Conservation (phyloP, 2,113 vertebrate genomes). For the Micronycteris hirsuta region DNA sequence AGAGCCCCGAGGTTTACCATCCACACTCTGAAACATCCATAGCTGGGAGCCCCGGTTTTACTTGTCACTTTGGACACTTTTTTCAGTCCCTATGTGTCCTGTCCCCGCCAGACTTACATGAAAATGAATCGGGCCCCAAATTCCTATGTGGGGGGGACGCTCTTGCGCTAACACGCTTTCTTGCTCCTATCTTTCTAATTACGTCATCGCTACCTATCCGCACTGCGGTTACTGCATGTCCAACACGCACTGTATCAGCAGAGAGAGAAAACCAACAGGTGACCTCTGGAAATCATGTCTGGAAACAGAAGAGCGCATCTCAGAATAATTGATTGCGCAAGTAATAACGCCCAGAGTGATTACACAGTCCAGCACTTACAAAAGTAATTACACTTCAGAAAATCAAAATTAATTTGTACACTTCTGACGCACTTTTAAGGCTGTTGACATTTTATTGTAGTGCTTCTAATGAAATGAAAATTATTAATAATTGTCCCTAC, state of each 20-base stretch:
- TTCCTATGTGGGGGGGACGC: not conserved
- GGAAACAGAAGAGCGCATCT: constrained; percentile 79
- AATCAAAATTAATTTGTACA: constrained; percentile 88
- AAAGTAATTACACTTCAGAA: constrained; percentile 86
- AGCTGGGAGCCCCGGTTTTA: rapidly evolving
- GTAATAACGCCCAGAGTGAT: constrained; percentile 80
- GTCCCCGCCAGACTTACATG: not conserved
- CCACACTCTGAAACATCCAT: not conserved
- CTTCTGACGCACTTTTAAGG: constrained; percentile 81
- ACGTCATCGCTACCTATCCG: not conserved
- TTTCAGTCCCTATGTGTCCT: no score
- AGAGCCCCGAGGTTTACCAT: rapidly evolving
- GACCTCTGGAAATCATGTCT: constrained; percentile 80
- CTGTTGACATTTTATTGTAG: constrained; percentile 89
- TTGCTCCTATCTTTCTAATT: not conserved
- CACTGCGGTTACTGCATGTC: not conserved
- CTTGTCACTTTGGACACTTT: rapidly evolving
- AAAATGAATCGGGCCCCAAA: not conserved
- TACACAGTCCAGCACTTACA: constrained; percentile 82
- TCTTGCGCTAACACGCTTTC: not conserved
- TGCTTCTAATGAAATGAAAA: constrained; percentile 86
- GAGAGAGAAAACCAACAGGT: constrained; percentile 47
- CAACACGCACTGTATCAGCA: not conserved
- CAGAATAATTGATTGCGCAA: constrained; percentile 83
- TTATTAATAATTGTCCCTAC: constrained; percentile 86